Conservation (phyloP, 2,113 vertebrate species). For the Saccopteryx bilineata region DNA sequence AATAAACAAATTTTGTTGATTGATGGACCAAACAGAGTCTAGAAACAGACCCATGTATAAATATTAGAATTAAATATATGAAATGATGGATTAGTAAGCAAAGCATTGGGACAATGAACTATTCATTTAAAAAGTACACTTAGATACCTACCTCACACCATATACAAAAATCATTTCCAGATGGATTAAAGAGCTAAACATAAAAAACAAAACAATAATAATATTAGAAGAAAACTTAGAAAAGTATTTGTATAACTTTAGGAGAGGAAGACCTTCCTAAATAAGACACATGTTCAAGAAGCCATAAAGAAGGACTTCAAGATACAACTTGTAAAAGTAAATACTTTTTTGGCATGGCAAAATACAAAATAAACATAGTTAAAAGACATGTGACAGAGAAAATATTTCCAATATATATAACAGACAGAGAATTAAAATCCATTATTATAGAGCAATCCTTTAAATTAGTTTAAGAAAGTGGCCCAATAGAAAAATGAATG, state of each 20-base stretch:
- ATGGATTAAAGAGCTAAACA: slow-evolving; percentile 86
- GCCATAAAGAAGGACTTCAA: slow-evolving; percentile 49
- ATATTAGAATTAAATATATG: slow-evolving; percentile 74
- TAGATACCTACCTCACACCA: slow-evolving; percentile 86
- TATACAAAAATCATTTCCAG: slow-evolving; percentile 86
- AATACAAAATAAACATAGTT: slow-evolving; percentile 65
- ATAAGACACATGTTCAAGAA: slow-evolving; percentile 59
- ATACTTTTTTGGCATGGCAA: slow-evolving; percentile 37
- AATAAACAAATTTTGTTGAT: slow-evolving; percentile 53
- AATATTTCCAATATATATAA: neutral
- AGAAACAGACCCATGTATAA: slow-evolving; percentile 50
- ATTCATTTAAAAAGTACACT: slow-evolving; percentile 78
- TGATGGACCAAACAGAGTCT: slow-evolving; percentile 54
- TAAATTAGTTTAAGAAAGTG: slow-evolving; percentile 54
- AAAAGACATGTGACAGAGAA: slow-evolving; percentile 58
- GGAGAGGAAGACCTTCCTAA: slow-evolving; percentile 74
- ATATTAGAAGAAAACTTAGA: slow-evolving; percentile 84
- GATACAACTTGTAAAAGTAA: slow-evolving; percentile 54
- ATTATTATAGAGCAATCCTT: neutral
- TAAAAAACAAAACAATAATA: slow-evolving; percentile 85
- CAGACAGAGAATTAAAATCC: slow-evolving; percentile 51
- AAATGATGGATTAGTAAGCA: slow-evolving; percentile 81
- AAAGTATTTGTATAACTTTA: slow-evolving; percentile 73
- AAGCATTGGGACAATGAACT: slow-evolving; percentile 74
- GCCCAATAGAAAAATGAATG: neutral